Base-by-base conservation (phyloP, 2,888 invertebrate species). In the Phengaris arion region DNA sequence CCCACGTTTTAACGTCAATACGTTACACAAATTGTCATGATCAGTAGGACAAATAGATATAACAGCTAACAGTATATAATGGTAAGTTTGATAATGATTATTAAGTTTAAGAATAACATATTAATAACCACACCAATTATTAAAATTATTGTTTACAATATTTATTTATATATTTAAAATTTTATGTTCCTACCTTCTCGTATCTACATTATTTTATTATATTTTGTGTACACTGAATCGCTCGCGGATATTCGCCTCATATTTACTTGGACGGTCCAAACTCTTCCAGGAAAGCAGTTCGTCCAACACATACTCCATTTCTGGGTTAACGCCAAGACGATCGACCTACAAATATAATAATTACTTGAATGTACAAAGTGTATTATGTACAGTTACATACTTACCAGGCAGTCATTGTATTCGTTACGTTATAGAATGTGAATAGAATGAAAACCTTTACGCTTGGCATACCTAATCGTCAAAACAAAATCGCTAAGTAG, bases 241-340 rank as follows among this genome's bases (percentile, higher is more conserved):
- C 35, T 64, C 35, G 64, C 64, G 64, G 35, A 64, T 6, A 64
- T 12, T 45, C 7, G 2, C 2, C 35, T 13, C 64, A 12, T 45
- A 12, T 45, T 64, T 74, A 22, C 48, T 72, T n/a, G 35, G 46
- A 48, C 51, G 48, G 6, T 48, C 52, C 52, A 13, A 46, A 52
- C 55, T 68, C 54, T 75, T 74, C 70, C 74, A 77, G n/a, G 52
- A 45, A 3, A 76, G 54, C 7, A 77, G 68, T 22, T 75, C 68
- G 35, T 78, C 73, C 2, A 79, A 75, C 0, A 77, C 69, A 35
- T 74, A 64, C 48, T 79, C 78, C 74, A 79, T 22, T 1, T 64
- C 7, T 2, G 78, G 78, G 9, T 79, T 79, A 12, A 72, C 73
- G 0, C 77, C 78, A 13, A 77, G 73, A 46, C 77, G 76, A 6